phyloP scores from a whole-genome alignment of 2,888 invertebrate genomes.

The Eupithecia abbreviata region DNA sequence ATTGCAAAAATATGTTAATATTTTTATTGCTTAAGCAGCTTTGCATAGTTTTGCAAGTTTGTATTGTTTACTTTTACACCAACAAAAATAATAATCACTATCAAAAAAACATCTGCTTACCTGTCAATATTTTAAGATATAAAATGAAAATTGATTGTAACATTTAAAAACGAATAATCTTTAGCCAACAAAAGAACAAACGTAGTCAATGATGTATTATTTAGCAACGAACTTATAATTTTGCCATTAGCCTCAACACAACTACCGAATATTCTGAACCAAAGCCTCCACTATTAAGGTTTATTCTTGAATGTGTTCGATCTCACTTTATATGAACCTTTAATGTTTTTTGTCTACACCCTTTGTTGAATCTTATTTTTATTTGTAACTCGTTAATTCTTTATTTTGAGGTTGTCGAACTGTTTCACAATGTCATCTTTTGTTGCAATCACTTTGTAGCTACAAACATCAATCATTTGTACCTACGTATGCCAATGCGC shows the following conservation, averaged over 20 bases:
- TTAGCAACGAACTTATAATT: constrained; percentile 23
- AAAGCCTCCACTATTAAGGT: background rate
- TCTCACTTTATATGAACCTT: constrained; percentile 22
- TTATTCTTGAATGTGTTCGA: constrained; percentile 5
- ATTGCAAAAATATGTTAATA: background rate
- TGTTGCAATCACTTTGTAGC: constrained; percentile 33
- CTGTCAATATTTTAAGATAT: background rate
- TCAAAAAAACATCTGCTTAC: background rate
- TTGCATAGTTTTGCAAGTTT: background rate
- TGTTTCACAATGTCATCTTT: constrained; percentile 51
- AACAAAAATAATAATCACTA: background rate
- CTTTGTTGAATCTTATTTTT: constrained; percentile 40
- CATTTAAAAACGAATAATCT: constrained; percentile 22
- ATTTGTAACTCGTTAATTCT: constrained; percentile 51
- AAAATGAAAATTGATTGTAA: constrained; percentile 10
- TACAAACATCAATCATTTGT: constrained; percentile 8
- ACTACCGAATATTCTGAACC: constrained; percentile 6
- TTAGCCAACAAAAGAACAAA: constrained; percentile 17
- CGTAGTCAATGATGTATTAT: constrained; percentile 20
- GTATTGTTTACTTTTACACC: too few species aligned
- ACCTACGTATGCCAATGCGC: background rate
- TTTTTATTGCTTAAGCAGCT: background rate
- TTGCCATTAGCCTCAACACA: constrained; percentile 18
- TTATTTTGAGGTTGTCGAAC: constrained; percentile 52
- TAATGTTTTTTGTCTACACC: constrained; percentile 34